A percentile compares a stretch with the other conserved stretches of the same genome.
Evolutionary conservation across 2,888 invertebrate species (phyloP).

Genomic region (Xestia sexstrigata): DNA sequence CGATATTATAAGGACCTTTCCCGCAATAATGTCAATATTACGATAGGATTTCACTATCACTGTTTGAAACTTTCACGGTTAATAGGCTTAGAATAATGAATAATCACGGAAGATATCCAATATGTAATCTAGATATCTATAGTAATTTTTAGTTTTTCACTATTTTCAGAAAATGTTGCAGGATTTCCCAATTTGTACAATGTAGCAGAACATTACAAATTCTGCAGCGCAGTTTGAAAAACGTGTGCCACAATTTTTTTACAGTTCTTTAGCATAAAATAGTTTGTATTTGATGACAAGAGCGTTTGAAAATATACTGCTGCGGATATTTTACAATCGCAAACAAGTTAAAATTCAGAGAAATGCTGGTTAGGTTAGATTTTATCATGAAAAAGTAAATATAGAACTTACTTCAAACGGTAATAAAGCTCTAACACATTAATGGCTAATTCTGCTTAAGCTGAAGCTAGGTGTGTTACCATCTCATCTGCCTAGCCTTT

Average conservation of each 20-base stretch:
- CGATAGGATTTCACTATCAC: background rate
- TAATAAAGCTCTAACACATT: too few relatives aligned
- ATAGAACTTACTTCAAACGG: background rate
- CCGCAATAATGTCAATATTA: background rate
- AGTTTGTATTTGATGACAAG: slow-evolving; percentile 15
- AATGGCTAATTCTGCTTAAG: too few relatives aligned
- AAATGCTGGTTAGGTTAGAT: background rate
- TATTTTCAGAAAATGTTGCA: background rate
- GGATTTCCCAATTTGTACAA: slow-evolving; percentile 2
- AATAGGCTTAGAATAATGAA: too few relatives aligned
- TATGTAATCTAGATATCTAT: too few relatives aligned
- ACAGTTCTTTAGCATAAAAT: background rate
- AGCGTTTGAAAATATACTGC: slow-evolving; percentile 28
- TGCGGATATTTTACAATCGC: slow-evolving; percentile 19
- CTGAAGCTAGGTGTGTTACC: too few relatives aligned
- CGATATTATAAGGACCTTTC: background rate
- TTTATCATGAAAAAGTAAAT: background rate
- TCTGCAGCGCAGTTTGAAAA: slow-evolving; percentile 26
- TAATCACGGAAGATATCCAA: too few relatives aligned
- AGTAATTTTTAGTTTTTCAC: too few relatives aligned
- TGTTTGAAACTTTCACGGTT: too few relatives aligned
- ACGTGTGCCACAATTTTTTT: slow-evolving; percentile 16
- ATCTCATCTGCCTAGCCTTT: background rate
- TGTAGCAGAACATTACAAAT: background rate
- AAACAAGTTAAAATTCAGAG: background rate